A percentile compares a stretch with the other conserved stretches of the same genome.
Evolutionary conservation across 2,888 invertebrate species (phyloP).

Genomic region (Stenodera caucasica): DNA sequence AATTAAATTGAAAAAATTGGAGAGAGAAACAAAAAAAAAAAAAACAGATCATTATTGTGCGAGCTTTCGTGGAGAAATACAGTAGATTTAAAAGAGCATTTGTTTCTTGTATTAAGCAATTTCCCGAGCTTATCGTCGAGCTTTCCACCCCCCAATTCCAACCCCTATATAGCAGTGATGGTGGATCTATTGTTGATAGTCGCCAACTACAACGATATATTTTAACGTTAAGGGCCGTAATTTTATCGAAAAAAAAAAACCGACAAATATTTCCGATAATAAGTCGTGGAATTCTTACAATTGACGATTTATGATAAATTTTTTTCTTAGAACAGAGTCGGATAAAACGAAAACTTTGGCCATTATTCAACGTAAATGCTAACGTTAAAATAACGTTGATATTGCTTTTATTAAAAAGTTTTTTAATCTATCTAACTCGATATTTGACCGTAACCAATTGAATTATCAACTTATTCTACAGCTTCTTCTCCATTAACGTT

Average conservation of each 20-base stretch:
- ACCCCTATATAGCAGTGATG: neutral
- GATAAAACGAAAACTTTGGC: neutral
- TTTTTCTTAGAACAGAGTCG: neutral
- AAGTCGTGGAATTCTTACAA: too few species aligned
- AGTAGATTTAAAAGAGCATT: slow-evolving; percentile 27
- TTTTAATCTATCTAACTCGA: slow-evolving; percentile 21
- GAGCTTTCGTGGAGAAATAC: neutral
- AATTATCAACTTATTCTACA: slow-evolving; percentile 13
- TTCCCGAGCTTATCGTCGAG: slow-evolving; percentile 35
- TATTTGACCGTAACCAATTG: slow-evolving; percentile 15
- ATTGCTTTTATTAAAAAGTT: slow-evolving; percentile 3
- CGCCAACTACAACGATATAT: neutral
- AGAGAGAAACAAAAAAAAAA: neutral
- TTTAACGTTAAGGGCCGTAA: neutral
- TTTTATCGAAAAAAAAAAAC: too few species aligned
- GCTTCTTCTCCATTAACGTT: neutral
- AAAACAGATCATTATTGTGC: neutral
- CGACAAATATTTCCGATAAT: too few species aligned
- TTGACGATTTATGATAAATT: too few species aligned
- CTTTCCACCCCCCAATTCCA: slow-evolving; percentile 13
- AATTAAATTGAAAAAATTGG: neutral
- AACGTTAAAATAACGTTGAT: neutral
- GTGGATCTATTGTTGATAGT: neutral
- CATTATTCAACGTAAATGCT: neutral
- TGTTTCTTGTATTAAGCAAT: slow-evolving; percentile 38